Evolutionary conservation across 2,113 vertebrate genomes (phyloP), one percentile per base, ranked within the genome.

Genomic region (Zeus faber): DNA sequence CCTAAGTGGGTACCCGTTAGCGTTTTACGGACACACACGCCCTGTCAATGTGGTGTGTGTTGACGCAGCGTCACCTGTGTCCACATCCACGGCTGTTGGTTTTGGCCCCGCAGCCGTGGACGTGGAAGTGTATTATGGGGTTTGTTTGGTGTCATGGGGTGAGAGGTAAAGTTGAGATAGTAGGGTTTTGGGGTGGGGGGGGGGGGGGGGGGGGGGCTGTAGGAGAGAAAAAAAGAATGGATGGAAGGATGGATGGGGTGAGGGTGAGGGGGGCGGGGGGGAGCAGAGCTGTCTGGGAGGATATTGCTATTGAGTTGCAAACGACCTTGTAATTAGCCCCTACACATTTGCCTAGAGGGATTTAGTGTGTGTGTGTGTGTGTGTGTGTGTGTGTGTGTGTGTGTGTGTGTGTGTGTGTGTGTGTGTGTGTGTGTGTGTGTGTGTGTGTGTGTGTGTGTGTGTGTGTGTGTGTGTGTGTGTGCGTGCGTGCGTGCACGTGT

Each of bases 301-400:
- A 85, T 73, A 57, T 58, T 46, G 63, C 69, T 49, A 80, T 91
- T 86, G 67, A 85, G 74, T 81, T 91, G 88, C 86, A 88, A 89
- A 91, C 73, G 77, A 87, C 78, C 68, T 83, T 67, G 83, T 87
- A 87, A 89, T 89, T 88, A 91, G 81, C 78, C 67, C 74, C 76
- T 82, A 77, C 76, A 81, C 78, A 78, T 84, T 86, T 78, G 81
- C 87, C 82, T 74, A 70, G 56, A 55, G 82, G 82, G 85, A 78
- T 84, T 88, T 81, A 81, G 58, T 65, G 54, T 56, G 62, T 22
- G 48, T n/a, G n/a, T n/a, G n/a, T n/a, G n/a, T n/a, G 35, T 39
- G 50, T 40, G 35, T 53, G 21, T 40, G 16, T 40, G 39, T 40
- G 37, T n/a, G 37, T 40, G 21, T 24, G 33, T 40, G 35, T 40